These are phyloP conservation scores for Cephalopachus bancanus DNA, from an alignment of 2,797 vertebrate genomes.

Conservation along the genomic window DNA sequence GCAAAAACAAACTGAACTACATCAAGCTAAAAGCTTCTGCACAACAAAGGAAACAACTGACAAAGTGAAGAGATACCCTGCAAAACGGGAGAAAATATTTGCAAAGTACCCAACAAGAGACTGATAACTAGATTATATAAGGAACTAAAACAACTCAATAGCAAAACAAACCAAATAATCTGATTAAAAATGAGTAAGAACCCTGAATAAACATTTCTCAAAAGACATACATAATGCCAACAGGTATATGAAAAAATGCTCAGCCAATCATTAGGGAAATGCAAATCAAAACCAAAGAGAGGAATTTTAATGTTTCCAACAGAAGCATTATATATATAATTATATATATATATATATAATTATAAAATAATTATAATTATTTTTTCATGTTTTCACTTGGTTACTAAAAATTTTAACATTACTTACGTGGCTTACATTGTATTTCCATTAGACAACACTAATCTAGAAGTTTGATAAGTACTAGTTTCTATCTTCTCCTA, in stretches of 20 bases:
- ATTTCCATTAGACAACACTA: not conserved
- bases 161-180: not conserved
- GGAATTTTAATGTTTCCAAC: not conserved
- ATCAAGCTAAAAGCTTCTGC: not conserved
- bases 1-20: not conserved
- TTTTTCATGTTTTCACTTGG: not conserved
- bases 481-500: not conserved
- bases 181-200: not conserved
- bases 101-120: not conserved
- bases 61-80: not conserved
- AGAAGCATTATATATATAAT: not conserved
- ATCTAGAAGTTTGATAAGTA: not conserved
- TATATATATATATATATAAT: too few species aligned
- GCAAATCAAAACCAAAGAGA: not conserved
- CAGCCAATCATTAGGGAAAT: not conserved
- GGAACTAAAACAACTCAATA: not conserved
- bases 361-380: not conserved
- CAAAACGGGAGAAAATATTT: not conserved
- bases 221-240: not conserved
- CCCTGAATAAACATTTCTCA: not conserved
- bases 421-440: constrained; percentile 15
- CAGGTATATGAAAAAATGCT: not conserved
- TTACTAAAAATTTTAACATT: not conserved
- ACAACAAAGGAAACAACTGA: not conserved
- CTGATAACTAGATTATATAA: not conserved